Base-by-base conservation (phyloP, 2,888 invertebrate genomes). In the Elysia crispata region DNA sequence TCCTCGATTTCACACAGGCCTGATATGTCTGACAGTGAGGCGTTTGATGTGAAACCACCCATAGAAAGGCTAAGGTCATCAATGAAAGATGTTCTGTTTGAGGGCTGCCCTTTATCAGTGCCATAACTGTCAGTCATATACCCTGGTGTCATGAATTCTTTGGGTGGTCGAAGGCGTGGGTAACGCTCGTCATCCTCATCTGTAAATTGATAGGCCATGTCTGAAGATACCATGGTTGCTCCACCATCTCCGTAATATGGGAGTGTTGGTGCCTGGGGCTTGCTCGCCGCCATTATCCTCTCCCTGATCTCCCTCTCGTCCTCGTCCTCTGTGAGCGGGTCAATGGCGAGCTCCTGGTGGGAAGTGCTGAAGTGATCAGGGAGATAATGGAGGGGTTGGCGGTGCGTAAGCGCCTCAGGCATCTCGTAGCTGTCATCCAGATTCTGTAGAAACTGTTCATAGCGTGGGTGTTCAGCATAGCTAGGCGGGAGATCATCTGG, bases 1-100 rank as follows among this genome's bases (percentile, higher is more conserved):
- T 93, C 93, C 93, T 97, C 97, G 90, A 98, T 97, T 94, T 97
- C 97, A 94, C 97, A 97, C 84, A 97, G 94, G 23, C 96, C 95
- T 76, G 97, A 97, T 86, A 97, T 94, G 93, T 97, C 96, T 93
- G 97, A 97, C 92, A 95, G 95, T 87, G 97, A 97, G 20, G 94
- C 94, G 72, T 93, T 94, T 83, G 94, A 91, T 1, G 89, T 89
- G 80, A 90, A 90, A 20, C 95, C 90, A 13, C 90, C 96, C 85
- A 95, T 94, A 11, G 91, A 91, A 87, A 96, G 93, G 69, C 96
- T 96, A 92, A 95, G 95, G 84, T 95, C 94, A 92, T 95, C 96
- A 77, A 92, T 85, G 66, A 86, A 85, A n/a, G 89, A 87, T 8
- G 75, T 76, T 8, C 80, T 82, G 13, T 83, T 93, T 96, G 97